phyloP scores from a whole-genome alignment of 1,140 invertebrate genomes.

The Nixonia krombeini region DNA sequence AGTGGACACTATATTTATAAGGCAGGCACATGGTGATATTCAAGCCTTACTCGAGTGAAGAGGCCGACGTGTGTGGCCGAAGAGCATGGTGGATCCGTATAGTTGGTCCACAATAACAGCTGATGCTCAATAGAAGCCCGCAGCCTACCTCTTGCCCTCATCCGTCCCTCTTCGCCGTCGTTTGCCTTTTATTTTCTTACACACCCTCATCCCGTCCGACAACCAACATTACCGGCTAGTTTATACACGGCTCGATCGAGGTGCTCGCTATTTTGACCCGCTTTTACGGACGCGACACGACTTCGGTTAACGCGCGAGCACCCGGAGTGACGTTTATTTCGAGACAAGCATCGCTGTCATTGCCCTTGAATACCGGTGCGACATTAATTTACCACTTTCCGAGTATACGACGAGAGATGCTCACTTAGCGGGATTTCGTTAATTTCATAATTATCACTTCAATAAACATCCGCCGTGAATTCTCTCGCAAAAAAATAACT shows the following conservation, averaged over 20 bases:
- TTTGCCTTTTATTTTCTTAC: constrained; percentile 20
- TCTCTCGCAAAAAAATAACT: too few relatives aligned
- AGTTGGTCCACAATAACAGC: constrained; percentile 52
- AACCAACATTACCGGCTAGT: neutral
- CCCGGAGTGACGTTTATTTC: too few relatives aligned
- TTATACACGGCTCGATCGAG: neutral
- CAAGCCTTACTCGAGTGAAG: constrained; percentile 17
- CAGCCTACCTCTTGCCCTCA: constrained; percentile 10
- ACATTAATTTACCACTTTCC: too few relatives aligned
- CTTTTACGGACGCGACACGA: too few relatives aligned
- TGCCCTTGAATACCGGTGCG: too few relatives aligned
- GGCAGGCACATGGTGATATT: constrained; percentile 9
- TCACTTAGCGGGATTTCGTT: too few relatives aligned
- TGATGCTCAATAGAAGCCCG: constrained; percentile 49
- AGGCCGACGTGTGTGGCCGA: constrained; percentile 46
- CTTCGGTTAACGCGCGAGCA: too few relatives aligned
- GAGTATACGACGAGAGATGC: too few relatives aligned
- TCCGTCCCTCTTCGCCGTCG: constrained; percentile 1
- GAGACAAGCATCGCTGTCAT: too few relatives aligned
- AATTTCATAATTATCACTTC: too few relatives aligned
- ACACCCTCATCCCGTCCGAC: neutral
- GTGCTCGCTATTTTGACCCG: neutral
- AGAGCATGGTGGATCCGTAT: constrained; percentile 42
- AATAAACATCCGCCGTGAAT: too few relatives aligned
- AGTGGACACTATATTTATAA: constrained; percentile 6